Base-by-base conservation (phyloP, 1,140 invertebrate genomes). In the Calycopis cecrops region DNA sequence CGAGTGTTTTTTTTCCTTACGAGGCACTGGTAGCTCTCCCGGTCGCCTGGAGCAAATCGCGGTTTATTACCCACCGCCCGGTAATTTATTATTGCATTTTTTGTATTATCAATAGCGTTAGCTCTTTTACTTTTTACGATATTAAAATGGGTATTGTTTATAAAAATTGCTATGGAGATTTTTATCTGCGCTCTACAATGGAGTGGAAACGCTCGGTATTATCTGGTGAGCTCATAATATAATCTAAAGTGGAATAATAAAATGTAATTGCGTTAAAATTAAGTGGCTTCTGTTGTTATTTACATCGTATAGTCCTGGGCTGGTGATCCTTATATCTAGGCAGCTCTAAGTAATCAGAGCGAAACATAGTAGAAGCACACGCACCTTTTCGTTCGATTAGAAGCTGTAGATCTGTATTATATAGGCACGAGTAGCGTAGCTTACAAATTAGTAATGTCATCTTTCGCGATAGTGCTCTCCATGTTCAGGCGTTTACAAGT, bases 61-160 rank as follows among this genome's bases (percentile, higher is more conserved):
- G 70, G 67, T 84, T 85, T 85, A 84, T 84, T 82, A 76, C 80
- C 73, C 69, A 75, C 79, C 72, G 72, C 70, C 52, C 57, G 65
- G 77, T 81, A 84, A 85, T 85, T 85, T 85, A 85, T 85, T 85
- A 79, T 85, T 81, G 73, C 75, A 78, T 86, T 86, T 86, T 85
- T 86, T 86, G 76, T 79, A 84, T 86, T 86, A 86, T 86, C 83
- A 86, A 86, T 86, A 79, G 80, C 80, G 63, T 69, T 66, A 62
- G 65, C 59, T 83, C 71, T 74, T 79, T 57, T 71, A 68, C 70
- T 72, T 78, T 79, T 84, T 78, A 62, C 74, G 70, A 80, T 84
- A 85, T 84, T 81, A 85, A 82, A 86, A 84, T 73, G 73, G 73
- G 74, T 81, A 86, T 86, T 86, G 83, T 86, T 86, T 86, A 79